Evolutionary conservation across 2,888 invertebrate species (phyloP).

Genomic region (Perizoma flavofasciatum): DNA sequence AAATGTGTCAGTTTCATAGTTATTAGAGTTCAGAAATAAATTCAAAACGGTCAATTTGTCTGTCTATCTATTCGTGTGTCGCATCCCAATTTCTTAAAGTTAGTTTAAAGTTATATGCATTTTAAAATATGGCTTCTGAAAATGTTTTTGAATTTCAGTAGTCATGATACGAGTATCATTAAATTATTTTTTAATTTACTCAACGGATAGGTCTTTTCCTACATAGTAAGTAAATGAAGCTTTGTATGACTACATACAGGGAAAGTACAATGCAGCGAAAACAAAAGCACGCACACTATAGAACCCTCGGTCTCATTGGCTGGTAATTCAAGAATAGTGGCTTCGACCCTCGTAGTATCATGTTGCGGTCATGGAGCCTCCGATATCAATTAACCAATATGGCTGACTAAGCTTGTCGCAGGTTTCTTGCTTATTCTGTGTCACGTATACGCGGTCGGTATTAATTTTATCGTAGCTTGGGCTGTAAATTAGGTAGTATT

Average conservation of each 20-base stretch:
- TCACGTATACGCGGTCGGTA: background rate
- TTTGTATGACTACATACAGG: conserved; percentile 13
- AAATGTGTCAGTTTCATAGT: too few species aligned
- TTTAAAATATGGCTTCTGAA: too few species aligned
- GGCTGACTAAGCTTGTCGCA: conserved; percentile 44
- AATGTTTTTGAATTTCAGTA: background rate
- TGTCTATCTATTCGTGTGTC: too few species aligned
- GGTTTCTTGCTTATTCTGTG: conserved; percentile 6
- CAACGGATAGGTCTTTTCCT: conserved; percentile 10
- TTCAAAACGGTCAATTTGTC: too few species aligned
- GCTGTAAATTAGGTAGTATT: too few species aligned
- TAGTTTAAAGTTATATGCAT: too few species aligned
- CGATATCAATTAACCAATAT: conserved; percentile 63
- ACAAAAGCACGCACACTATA: conserved; percentile 41
- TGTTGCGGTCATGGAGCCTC: conserved; percentile 59
- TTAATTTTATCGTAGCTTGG: too few species aligned
- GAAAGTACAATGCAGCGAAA: conserved; percentile 28
- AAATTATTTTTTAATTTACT: background rate
- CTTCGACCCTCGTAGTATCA: conserved; percentile 58
- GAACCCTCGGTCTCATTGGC: conserved; percentile 48
- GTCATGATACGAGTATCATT: too few species aligned
- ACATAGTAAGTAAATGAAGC: conserved; percentile 16
- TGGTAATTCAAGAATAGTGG: conserved; percentile 49
- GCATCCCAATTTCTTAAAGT: too few species aligned
- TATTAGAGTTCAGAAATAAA: too few species aligned